Conservation (phyloP, 2,113 vertebrate genomes). For the Heptranchias perlo region DNA sequence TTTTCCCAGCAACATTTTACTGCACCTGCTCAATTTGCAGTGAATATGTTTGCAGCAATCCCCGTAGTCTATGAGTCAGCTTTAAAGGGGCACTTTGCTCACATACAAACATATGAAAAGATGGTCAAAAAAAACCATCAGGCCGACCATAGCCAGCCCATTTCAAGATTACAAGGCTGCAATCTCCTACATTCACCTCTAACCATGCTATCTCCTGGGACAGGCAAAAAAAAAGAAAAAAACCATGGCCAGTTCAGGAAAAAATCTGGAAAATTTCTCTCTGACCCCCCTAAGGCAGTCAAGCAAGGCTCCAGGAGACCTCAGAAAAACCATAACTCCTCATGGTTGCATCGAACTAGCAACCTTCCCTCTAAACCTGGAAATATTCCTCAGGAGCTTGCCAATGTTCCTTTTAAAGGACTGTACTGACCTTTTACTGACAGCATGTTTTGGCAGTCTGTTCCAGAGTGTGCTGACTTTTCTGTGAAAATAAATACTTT, state of each 20-base stretch:
- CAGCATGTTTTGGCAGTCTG: too few species aligned
- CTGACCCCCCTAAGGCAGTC: background rate
- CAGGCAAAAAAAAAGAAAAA: background rate
- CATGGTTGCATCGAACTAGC: background rate
- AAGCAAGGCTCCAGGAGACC: background rate
- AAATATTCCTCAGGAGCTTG: background rate
- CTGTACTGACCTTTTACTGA: background rate
- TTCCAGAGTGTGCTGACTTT: too few species aligned
- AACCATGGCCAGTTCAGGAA: background rate
- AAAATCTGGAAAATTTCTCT: background rate
- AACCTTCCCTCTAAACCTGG: background rate
- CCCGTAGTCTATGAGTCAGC: background rate
- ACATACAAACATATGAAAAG: background rate
- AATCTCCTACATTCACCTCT: background rate
- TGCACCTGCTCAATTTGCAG: background rate
- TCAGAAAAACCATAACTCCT: background rate
- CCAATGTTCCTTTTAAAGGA: background rate
- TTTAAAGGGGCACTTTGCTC: background rate
- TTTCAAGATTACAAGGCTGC: background rate
- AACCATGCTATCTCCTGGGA: background rate
- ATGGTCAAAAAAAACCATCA: background rate
- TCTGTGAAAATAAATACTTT: too few species aligned
- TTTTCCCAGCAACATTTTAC: constrained; percentile 6
- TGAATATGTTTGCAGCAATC: background rate
- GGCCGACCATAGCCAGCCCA: background rate